Percentiles rank a stretch among this genome's conserved stretches.
Evolutionary conservation across 2,888 invertebrate species (phyloP).

Genomic region (Caenorhabditis becei): DNA sequence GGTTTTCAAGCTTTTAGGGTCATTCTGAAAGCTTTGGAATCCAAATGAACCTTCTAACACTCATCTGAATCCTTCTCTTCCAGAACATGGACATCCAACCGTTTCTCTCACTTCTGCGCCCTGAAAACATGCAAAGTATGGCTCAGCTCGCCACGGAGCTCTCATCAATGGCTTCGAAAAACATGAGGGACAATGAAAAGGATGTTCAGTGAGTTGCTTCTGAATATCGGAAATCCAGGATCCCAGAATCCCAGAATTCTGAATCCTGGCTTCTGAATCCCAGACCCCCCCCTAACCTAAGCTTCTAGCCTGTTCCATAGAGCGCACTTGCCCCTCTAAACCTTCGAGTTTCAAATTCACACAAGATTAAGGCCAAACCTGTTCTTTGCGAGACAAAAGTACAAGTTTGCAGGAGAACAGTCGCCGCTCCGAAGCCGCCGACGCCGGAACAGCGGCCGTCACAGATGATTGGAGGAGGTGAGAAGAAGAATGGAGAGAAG

Average conservation of each 20-base stretch:
- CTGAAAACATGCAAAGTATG: slow-evolving; percentile 68
- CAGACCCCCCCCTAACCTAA: too few species aligned
- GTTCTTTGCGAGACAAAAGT: slow-evolving; percentile 27
- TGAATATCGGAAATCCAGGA: too few species aligned
- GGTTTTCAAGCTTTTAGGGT: too few species aligned
- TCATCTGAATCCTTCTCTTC: slow-evolving; percentile 2
- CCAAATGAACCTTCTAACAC: too few species aligned
- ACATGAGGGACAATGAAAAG: slow-evolving; percentile 62
- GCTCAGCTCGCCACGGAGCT: slow-evolving; percentile 68
- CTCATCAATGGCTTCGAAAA: slow-evolving; percentile 62
- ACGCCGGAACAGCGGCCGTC: slow-evolving; percentile 57
- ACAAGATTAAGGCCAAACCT: too few species aligned
- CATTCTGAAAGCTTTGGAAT: too few species aligned
- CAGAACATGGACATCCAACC: slow-evolving; percentile 64
- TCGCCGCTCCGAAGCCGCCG: slow-evolving; percentile 46
- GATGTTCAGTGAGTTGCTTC: slow-evolving; percentile 66
- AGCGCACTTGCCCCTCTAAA: too few species aligned
- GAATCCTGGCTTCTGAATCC: too few species aligned
- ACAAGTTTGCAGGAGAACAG: slow-evolving; percentile 49
- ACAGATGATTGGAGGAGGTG: slow-evolving; percentile 62
- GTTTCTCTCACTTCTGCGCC: slow-evolving; percentile 62
- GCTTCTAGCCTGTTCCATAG: too few species aligned
- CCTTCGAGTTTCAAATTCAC: too few species aligned
- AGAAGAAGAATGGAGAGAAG: neutral
- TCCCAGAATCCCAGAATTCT: too few species aligned